Conservation (phyloP, 64 coral and sea anemone genomes). For the Trachythela sp. region DNA sequence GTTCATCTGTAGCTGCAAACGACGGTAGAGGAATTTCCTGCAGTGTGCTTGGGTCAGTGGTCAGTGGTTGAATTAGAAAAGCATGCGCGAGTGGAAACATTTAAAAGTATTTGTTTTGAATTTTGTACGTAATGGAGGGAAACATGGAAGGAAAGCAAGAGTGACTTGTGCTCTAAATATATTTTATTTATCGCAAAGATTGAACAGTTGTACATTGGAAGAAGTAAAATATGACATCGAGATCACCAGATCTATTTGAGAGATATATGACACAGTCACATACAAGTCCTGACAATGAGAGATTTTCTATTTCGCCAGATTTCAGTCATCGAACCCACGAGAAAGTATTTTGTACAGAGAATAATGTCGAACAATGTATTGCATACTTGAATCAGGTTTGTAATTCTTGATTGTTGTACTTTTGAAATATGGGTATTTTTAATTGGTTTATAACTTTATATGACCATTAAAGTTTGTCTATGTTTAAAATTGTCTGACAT, state of each 20-base stretch:
- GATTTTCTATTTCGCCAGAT: conserved; percentile 45
- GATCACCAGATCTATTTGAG: background rate
- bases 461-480: too few species aligned
- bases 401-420: background rate
- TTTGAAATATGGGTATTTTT: background rate
- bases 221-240: background rate
- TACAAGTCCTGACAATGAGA: conserved; percentile 50
- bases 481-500: too few species aligned
- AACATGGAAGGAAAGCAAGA: background rate
- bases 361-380: conserved; percentile 91
- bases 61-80: background rate
- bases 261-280: conserved; percentile 40
- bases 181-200: background rate
- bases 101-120: background rate
- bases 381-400: conserved; percentile 93
- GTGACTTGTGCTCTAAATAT: background rate
- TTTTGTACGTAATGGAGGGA: background rate
- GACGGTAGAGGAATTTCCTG: too few species aligned
- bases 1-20: too few species aligned
- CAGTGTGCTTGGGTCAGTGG: background rate
- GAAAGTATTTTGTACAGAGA: conserved; percentile 77
- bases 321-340: conserved; percentile 46
- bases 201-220: background rate
- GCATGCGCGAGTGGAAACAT: background rate
- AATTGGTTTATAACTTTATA: too few species aligned